Conservation (phyloP, 2,797 vertebrate species). For the Cyclura pinguis region DNA sequence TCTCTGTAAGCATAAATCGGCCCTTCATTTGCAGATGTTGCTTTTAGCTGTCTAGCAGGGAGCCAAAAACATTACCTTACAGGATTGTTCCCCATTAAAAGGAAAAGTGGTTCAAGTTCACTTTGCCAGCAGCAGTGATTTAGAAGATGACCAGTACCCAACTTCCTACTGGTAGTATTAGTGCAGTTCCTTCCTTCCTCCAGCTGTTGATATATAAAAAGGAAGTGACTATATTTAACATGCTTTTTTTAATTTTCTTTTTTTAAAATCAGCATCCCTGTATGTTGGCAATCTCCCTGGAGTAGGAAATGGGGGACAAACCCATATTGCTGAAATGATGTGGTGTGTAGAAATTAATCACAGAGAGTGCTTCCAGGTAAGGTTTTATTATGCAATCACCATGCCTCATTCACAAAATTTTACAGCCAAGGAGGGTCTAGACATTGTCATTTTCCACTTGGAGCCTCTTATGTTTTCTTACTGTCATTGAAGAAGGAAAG, state of each 20-base stretch:
- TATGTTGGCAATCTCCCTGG: background rate
- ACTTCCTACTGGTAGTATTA: background rate
- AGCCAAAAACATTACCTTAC: background rate
- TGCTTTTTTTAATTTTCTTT: no score
- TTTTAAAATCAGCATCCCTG: background rate
- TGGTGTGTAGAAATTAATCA: background rate
- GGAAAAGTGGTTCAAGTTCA: background rate
- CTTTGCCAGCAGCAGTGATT: conserved; percentile 19
- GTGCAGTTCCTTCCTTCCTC: conserved; percentile 14
- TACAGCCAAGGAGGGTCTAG: background rate
- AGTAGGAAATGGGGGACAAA: background rate
- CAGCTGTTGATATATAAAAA: conserved; percentile 20
- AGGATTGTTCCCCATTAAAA: background rate
- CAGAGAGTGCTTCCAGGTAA: background rate
- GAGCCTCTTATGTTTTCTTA: background rate
- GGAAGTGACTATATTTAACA: conserved; percentile 23
- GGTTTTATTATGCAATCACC: background rate
- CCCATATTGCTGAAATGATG: background rate
- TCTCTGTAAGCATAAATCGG: background rate
- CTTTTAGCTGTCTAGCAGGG: background rate
- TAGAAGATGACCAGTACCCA: background rate
- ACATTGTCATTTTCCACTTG: background rate
- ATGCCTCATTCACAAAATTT: background rate
- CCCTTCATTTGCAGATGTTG: background rate
- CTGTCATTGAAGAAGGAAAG: background rate